These are phyloP conservation scores for Otolemur garnettii DNA, from an alignment of 2,113 vertebrate genomes.

Conservation along the genomic window DNA sequence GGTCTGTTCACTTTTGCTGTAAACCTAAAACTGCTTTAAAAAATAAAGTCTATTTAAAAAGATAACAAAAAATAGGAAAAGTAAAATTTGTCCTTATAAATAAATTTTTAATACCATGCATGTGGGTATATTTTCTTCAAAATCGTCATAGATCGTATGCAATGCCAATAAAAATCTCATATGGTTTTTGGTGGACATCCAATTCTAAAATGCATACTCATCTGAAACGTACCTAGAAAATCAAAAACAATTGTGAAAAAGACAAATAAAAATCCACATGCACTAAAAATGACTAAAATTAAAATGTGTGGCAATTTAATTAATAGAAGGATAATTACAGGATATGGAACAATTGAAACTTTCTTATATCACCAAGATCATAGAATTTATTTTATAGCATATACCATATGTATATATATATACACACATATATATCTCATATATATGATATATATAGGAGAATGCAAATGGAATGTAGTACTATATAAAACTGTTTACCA, in stretches of 20 bases:
- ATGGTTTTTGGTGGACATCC: background rate
- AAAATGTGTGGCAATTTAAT: background rate
- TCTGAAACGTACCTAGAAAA: background rate
- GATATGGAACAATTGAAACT: background rate
- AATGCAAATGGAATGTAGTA: background rate
- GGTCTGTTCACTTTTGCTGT: background rate
- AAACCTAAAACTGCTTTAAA: background rate
- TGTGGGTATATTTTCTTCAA: background rate
- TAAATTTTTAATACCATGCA: background rate
- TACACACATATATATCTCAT: no score
- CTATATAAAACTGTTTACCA: background rate
- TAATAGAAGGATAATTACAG: background rate
- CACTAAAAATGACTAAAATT: background rate
- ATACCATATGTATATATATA: no score
- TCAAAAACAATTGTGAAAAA: constrained; percentile 25
- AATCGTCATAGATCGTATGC: background rate
- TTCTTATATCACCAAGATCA: background rate
- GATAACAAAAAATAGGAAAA: background rate
- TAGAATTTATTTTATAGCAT: no score
- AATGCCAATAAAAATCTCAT: background rate
- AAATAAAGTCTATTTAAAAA: background rate
- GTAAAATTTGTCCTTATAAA: background rate
- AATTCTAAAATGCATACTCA: background rate
- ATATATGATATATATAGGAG: background rate
- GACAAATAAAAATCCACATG: background rate